Conservation (phyloP, 2,797 vertebrate genomes). For the Xiphophorus birchmanni region DNA sequence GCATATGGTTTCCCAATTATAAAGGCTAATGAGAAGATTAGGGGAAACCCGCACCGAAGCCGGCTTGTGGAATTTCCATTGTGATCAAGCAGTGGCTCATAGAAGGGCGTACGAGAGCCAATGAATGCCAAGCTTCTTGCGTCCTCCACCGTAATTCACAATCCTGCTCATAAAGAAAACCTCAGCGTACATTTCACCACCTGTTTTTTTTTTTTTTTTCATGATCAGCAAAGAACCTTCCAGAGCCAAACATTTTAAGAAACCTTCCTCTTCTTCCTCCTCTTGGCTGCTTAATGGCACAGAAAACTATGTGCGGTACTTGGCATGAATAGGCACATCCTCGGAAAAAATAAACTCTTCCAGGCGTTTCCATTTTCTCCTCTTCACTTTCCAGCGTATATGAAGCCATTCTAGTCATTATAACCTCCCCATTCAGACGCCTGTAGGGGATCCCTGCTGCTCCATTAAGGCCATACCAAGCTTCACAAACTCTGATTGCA, state of each 20-base stretch:
- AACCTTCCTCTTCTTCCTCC: conserved; percentile 1
- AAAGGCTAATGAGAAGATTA: conserved; percentile 81
- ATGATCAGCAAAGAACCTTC: conserved; percentile 1
- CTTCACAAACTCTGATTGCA: conserved; percentile 63
- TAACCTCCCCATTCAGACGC: conserved; percentile 48
- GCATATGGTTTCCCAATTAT: conserved; percentile 78
- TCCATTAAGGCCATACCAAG: conserved; percentile 59
- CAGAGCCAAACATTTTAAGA: not conserved
- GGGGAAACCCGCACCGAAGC: conserved; percentile 62
- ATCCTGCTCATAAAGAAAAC: conserved; percentile 16
- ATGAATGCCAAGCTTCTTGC: conserved; percentile 31
- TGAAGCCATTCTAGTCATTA: conserved; percentile 59
- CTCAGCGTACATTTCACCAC: not conserved
- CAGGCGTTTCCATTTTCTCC: conserved; percentile 64
- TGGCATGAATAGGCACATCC: conserved; percentile 24
- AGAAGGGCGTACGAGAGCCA: conserved; percentile 43
- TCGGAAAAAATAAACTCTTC: conserved; percentile 56
- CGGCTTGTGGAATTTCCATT: conserved; percentile 59
- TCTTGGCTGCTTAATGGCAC: conserved; percentile 39
- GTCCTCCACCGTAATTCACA: conserved; percentile 29
- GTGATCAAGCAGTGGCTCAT: conserved; percentile 54
- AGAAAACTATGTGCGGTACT: conserved; percentile 22
- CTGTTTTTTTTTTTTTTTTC: conserved; percentile 12
- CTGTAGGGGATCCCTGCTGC: conserved; percentile 63
- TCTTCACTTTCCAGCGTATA: conserved; percentile 54